Percentiles rank a stretch among this genome's conserved stretches.
phyloP scores from a whole-genome alignment of 1,140 invertebrate genomes.

The Alviniconcha marisindica region DNA sequence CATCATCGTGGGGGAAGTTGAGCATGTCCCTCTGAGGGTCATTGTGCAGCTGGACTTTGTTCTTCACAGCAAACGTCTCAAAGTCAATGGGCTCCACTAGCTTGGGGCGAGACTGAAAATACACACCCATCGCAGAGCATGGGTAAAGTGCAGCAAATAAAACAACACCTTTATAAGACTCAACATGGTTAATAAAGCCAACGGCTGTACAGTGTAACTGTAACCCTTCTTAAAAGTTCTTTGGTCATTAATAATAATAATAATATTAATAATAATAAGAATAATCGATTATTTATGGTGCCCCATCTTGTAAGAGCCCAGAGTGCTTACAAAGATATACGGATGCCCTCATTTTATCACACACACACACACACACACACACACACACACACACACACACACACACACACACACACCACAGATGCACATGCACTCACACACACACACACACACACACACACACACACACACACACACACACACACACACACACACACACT shows the following conservation, averaged over 20 bases:
- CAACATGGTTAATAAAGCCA: no score
- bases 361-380: slow-evolving; percentile 9
- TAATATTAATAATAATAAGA: no score
- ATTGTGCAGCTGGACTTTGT: slow-evolving; percentile 94
- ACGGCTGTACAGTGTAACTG: no score
- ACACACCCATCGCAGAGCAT: no score
- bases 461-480: background rate
- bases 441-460: slow-evolving; percentile 19
- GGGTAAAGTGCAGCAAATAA: no score
- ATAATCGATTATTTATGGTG: no score
- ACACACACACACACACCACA: background rate
- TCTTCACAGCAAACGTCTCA: slow-evolving; percentile 91
- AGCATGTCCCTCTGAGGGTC: slow-evolving; percentile 93
- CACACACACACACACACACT: background rate
- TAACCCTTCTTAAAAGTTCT: no score
- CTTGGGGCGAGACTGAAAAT: slow-evolving; percentile 84
- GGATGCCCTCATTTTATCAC: no score
- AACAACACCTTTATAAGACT: no score
- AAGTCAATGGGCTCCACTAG: slow-evolving; percentile 92
- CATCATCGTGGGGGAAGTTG: slow-evolving; percentile 93
- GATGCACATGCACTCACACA: background rate
- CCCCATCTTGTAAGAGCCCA: no score
- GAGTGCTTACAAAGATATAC: no score
- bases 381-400: background rate
- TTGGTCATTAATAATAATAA: no score